Conservation (phyloP, 2,797 vertebrate species). For the Gallinago solitaria region DNA sequence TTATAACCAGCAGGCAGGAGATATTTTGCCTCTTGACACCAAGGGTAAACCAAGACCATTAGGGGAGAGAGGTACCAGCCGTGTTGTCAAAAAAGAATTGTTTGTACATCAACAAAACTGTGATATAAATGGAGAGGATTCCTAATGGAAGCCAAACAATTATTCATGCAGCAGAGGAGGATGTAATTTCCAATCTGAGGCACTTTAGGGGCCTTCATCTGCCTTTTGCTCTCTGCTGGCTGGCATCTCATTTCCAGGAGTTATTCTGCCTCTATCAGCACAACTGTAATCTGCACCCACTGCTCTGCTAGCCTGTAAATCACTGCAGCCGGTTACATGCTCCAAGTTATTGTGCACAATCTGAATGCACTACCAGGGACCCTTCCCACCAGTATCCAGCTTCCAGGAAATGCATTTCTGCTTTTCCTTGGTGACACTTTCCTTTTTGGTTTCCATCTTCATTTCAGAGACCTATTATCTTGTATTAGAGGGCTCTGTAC, state of each 20-base stretch:
- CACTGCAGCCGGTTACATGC: not conserved
- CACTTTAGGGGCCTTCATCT: conserved; percentile 18
- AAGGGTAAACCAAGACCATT: not conserved
- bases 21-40: not conserved
- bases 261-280: conserved; percentile 47
- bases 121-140: not conserved
- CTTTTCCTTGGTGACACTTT: not conserved
- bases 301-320: conserved; percentile 25
- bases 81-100: not conserved
- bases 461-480: not conserved
- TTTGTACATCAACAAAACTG: not conserved
- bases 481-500: not conserved
- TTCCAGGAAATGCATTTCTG: conserved; percentile 7
- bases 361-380: not conserved
- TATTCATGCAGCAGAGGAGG: not conserved
- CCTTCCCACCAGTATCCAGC: not conserved
- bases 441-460: conserved; percentile 12
- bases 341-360: not conserved
- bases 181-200: conserved; percentile 33
- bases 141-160: conserved; percentile 24
- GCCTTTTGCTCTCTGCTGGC: conserved; percentile 11
- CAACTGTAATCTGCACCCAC: conserved; percentile 25
- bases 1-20: not conserved
- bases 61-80: not conserved
- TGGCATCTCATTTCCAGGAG: conserved; percentile 54